Evolutionary conservation across 1,140 invertebrate genomes (phyloP).

Genomic region (Pseudomyrmex pallidus): DNA sequence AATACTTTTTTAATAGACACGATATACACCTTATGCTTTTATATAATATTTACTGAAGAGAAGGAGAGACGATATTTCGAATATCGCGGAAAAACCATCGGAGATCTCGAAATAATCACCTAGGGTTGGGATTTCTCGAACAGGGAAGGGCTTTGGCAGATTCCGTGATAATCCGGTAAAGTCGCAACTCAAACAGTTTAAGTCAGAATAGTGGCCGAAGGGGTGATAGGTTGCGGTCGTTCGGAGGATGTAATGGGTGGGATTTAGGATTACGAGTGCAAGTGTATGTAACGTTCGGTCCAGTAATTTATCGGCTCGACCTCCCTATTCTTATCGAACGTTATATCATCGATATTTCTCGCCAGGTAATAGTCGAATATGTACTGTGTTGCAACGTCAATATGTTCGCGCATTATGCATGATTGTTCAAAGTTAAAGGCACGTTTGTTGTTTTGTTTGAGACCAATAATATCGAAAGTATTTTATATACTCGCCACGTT

Average conservation of each 20-base stretch:
- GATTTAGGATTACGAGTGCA: slow-evolving; percentile 72
- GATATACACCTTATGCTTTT: not conserved
- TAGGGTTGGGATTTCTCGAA: slow-evolving; percentile 65
- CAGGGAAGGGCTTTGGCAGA: slow-evolving; percentile 71
- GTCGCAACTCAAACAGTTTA: slow-evolving; percentile 83
- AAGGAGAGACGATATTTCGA: slow-evolving; percentile 7
- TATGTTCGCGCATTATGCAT: not conserved
- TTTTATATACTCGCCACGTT: too few species aligned
- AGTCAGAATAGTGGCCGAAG: slow-evolving; percentile 76
- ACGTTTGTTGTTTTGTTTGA: too few species aligned
- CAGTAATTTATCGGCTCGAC: slow-evolving; percentile 71
- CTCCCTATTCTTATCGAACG: slow-evolving; percentile 5
- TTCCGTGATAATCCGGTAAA: slow-evolving; percentile 81
- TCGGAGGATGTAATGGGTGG: slow-evolving; percentile 74
- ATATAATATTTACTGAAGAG: too few species aligned
- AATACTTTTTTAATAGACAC: not conserved
- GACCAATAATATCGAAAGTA: too few species aligned
- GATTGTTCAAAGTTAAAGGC: slow-evolving; percentile 10
- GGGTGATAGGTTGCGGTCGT: slow-evolving; percentile 65
- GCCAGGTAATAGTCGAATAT: slow-evolving; percentile 46
- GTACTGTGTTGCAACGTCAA: slow-evolving; percentile 40
- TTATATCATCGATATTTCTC: slow-evolving; percentile 25
- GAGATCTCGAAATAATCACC: slow-evolving; percentile 77
- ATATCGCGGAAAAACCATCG: slow-evolving; percentile 27
- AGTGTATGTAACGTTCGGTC: slow-evolving; percentile 72